Percentiles rank a stretch among this genome's conserved stretches.
These are phyloP conservation scores for Ursus arctos DNA, from an alignment of 2,113 vertebrate species.

Conservation along the genomic window DNA sequence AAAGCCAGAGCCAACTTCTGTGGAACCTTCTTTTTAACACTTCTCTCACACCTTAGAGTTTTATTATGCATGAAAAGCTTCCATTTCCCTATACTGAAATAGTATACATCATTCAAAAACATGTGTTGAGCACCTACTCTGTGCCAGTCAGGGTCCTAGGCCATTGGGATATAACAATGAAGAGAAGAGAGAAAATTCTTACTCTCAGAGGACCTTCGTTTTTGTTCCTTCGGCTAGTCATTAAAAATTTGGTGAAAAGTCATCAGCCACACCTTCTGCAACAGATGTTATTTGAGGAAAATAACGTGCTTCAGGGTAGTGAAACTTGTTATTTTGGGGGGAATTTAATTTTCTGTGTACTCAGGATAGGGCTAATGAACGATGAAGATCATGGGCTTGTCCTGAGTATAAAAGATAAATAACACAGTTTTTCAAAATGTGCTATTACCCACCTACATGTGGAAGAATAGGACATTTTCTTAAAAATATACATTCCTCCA, in stretches of 20 bases:
- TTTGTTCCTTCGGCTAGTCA: background rate
- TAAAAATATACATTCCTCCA: background rate
- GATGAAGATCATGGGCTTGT: background rate
- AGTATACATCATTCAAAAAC: background rate
- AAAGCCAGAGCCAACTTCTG: background rate
- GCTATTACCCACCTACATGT: background rate
- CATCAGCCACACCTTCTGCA: background rate
- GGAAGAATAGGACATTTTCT: slow-evolving; percentile 48
- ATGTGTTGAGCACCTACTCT: background rate
- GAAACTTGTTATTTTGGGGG: background rate
- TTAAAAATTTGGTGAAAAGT: slow-evolving; percentile 22
- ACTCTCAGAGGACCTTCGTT: background rate
- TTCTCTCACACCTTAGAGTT: background rate
- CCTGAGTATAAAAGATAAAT: background rate
- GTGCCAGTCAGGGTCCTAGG: background rate
- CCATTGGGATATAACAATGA: background rate
- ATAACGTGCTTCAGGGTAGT: background rate
- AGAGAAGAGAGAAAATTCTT: background rate
- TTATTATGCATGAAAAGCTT: background rate
- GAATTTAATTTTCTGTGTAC: background rate
- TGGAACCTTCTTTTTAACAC: background rate
- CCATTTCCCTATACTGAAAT: background rate
- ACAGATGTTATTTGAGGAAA: background rate
- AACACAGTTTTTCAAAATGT: background rate
- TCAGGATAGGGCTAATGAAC: background rate